Conservation (phyloP, 2,888 invertebrate species). For the Acanthosepion esculentum region DNA sequence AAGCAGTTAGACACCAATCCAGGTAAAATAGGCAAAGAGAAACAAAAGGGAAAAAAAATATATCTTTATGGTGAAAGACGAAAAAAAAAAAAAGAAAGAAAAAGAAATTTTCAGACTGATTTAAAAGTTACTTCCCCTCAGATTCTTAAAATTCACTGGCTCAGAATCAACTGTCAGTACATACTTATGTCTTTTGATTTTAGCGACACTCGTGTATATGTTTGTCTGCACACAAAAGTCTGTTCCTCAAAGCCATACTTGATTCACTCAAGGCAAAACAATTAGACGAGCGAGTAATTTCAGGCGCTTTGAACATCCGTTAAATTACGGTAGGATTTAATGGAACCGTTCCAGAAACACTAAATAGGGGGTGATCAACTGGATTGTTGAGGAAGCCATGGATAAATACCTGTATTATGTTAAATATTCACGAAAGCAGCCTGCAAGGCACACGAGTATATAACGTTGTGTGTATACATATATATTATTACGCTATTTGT, state of each 20-base stretch:
- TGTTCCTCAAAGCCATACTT: neutral
- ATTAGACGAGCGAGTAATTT: neutral
- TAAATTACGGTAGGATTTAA: neutral
- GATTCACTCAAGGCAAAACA: slow-evolving; percentile 33
- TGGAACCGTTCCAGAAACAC: neutral
- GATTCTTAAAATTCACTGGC: slow-evolving; percentile 10
- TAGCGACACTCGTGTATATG: neutral
- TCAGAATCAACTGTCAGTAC: neutral
- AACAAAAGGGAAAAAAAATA: neutral
- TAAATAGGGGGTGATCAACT: neutral
- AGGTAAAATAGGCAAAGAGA: neutral
- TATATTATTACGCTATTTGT: too few species aligned
- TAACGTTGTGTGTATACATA: too few species aligned
- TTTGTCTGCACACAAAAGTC: neutral
- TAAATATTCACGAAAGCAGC: neutral
- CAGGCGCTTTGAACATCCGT: neutral
- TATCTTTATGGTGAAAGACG: neutral
- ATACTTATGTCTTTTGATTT: neutral
- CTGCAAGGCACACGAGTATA: too few species aligned
- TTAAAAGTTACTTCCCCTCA: neutral
- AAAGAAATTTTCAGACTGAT: neutral
- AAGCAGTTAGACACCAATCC: slow-evolving; percentile 17
- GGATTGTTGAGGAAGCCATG: slow-evolving; percentile 17
- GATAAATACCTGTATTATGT: slow-evolving; percentile 33
- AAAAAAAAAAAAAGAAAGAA: neutral